phyloP scores from a whole-genome alignment of 2,888 invertebrate species.

The Arge pagana region DNA sequence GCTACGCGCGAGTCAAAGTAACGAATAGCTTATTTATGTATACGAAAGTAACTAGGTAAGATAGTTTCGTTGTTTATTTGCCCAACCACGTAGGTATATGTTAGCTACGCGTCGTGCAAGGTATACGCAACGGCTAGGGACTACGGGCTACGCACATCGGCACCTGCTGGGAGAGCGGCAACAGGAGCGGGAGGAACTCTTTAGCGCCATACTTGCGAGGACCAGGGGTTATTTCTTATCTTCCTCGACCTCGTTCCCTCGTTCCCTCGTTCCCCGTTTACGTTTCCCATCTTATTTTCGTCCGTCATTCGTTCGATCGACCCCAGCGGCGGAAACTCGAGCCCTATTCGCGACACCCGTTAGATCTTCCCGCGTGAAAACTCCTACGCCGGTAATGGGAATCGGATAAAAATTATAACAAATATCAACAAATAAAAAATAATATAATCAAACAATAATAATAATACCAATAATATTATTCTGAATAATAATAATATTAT shows the following conservation, averaged over 20 bases:
- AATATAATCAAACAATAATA: no score
- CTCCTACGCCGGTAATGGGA: no score
- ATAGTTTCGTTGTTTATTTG: conserved; percentile 18
- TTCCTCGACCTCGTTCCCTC: no score
- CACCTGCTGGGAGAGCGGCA: conserved; percentile 43
- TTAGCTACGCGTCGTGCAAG: conserved; percentile 12
- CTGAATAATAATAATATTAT: no score
- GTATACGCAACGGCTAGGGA: conserved; percentile 7
- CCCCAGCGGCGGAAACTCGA: no score
- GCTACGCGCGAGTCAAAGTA: conserved; percentile 11
- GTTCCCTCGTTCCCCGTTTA: no score
- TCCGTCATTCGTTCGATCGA: no score
- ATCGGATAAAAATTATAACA: conserved; percentile 6
- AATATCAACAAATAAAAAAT: no score
- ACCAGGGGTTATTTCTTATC: conserved; percentile 34
- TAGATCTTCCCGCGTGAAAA: no score
- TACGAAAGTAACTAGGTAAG: conserved; percentile 18
- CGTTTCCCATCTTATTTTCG: no score
- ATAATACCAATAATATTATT: no score
- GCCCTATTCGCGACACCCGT: no score
- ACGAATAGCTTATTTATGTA: conserved; percentile 11
- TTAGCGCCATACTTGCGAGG: conserved; percentile 44
- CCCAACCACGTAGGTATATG: conserved; percentile 3
- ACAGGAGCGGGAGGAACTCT: conserved; percentile 47
- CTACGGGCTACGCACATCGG: conserved; percentile 28